Percentiles rank a stretch among this genome's conserved stretches.
Evolutionary conservation across 2,888 invertebrate genomes (phyloP).

Genomic region (Horisme vitalbata): DNA sequence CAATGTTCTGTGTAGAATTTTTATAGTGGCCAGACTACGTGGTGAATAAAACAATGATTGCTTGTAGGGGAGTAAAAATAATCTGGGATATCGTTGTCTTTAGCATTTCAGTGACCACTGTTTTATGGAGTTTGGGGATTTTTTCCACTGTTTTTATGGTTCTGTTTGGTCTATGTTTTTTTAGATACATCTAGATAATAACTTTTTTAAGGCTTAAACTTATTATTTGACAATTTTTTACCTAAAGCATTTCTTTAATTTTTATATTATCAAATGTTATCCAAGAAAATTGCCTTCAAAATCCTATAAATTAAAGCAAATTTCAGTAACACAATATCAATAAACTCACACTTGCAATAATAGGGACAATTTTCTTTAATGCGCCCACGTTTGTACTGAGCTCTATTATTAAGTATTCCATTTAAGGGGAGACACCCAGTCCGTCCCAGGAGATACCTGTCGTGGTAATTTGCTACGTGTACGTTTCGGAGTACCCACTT

Average conservation of each 20-base stretch:
- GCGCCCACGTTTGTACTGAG: conserved; percentile 56
- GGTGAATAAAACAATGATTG: conserved; percentile 57
- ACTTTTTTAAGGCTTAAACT: no score
- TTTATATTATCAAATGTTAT: no score
- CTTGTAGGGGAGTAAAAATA: conserved; percentile 13
- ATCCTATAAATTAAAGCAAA: conserved; percentile 1
- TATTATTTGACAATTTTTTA: no score
- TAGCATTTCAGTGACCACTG: conserved; percentile 1
- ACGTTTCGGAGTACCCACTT: conserved; percentile 47
- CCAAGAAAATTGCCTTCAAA: background rate
- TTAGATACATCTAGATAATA: no score
- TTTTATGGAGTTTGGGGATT: conserved; percentile 2
- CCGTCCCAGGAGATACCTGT: conserved; percentile 72
- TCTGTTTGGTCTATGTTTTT: background rate
- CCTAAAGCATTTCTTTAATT: no score
- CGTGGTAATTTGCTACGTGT: conserved; percentile 69
- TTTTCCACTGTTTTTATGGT: background rate
- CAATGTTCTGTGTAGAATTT: conserved; percentile 58
- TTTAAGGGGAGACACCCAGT: conserved; percentile 65
- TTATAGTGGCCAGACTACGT: conserved; percentile 54
- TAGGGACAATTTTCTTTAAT: conserved; percentile 57
- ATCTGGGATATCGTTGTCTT: conserved; percentile 10
- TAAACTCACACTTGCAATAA: conserved; percentile 52
- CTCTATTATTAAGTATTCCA: conserved; percentile 76
- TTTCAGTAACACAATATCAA: conserved; percentile 36